Conservation (phyloP, 1,140 invertebrate species). For the Eriocheir sinensis region DNA sequence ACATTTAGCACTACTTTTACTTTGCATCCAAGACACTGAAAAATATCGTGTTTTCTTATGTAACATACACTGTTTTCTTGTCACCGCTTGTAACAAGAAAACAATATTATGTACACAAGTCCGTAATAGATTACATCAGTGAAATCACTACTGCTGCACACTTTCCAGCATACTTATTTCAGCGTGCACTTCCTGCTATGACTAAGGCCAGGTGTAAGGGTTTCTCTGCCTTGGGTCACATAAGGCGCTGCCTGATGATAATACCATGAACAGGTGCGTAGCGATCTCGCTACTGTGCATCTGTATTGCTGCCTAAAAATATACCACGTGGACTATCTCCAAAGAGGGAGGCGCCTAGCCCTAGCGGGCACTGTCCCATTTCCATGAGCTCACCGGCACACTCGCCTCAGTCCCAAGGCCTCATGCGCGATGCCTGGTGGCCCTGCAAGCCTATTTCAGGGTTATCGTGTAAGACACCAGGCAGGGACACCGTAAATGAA, state of each 20-base stretch:
- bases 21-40: no score
- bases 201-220: not conserved
- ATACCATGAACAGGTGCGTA: conserved; percentile 13
- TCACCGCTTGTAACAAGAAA: no score
- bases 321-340: not conserved
- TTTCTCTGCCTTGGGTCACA: not conserved
- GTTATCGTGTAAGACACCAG: not conserved
- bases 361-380: not conserved
- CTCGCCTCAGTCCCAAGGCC: not conserved
- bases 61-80: no score
- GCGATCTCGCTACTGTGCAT: not conserved
- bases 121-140: no score
- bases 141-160: no score
- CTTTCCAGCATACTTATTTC: not conserved
- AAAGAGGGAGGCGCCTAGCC: not conserved
- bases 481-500: not conserved
- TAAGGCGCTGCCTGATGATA: not conserved
- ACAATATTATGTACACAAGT: no score
- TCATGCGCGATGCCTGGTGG: not conserved
- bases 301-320: conserved; percentile 2
- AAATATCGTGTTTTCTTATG: no score
- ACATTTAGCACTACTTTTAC: no score
- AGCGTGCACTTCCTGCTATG: not conserved
- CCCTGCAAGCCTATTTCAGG: not conserved
- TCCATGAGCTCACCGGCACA: not conserved